phyloP scores from a whole-genome alignment of 2,888 invertebrate genomes.

The Strigamia transsilvanica region DNA sequence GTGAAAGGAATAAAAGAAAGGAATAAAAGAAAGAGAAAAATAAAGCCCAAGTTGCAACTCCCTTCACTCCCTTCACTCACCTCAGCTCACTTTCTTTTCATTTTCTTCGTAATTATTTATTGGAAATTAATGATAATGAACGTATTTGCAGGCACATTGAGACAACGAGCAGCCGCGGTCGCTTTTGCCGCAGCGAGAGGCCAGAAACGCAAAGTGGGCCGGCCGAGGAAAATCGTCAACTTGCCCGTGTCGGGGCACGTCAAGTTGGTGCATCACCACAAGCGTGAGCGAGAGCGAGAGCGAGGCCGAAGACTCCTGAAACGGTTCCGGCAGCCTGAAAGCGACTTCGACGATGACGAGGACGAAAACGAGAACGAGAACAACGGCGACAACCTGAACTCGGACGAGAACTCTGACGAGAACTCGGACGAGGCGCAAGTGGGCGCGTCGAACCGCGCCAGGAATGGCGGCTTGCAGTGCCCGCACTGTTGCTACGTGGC shows the following conservation, averaged over 20 bases:
- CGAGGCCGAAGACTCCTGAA: not conserved
- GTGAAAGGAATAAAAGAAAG: not conserved
- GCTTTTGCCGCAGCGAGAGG: slow-evolving; percentile 52
- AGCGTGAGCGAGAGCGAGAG: too few relatives aligned
- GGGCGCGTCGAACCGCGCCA: slow-evolving; percentile 52
- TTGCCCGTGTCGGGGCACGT: slow-evolving; percentile 41
- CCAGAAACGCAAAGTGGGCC: slow-evolving; percentile 53
- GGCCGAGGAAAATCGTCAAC: slow-evolving; percentile 52
- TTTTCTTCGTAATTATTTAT: not conserved
- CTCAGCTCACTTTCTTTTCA: too few relatives aligned
- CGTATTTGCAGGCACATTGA: slow-evolving; percentile 48
- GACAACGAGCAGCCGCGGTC: slow-evolving; percentile 50
- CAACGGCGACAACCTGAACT: slow-evolving; percentile 55
- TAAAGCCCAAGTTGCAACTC: not conserved
- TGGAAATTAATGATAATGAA: too few relatives aligned
- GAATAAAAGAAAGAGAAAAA: not conserved
- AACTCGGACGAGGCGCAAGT: not conserved
- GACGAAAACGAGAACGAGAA: slow-evolving; percentile 53
- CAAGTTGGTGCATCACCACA: slow-evolving; percentile 30
- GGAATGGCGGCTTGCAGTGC: slow-evolving; percentile 62
- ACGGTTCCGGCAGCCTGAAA: slow-evolving; percentile 16
- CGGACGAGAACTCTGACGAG: too few relatives aligned
- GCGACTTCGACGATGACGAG: slow-evolving; percentile 55
- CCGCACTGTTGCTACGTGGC: slow-evolving; percentile 69
- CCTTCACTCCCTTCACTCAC: too few relatives aligned